Percentiles rank a stretch among this genome's conserved stretches.
Evolutionary conservation across 2,888 invertebrate species (phyloP).

Genomic region (Drosophila neonasuta): DNA sequence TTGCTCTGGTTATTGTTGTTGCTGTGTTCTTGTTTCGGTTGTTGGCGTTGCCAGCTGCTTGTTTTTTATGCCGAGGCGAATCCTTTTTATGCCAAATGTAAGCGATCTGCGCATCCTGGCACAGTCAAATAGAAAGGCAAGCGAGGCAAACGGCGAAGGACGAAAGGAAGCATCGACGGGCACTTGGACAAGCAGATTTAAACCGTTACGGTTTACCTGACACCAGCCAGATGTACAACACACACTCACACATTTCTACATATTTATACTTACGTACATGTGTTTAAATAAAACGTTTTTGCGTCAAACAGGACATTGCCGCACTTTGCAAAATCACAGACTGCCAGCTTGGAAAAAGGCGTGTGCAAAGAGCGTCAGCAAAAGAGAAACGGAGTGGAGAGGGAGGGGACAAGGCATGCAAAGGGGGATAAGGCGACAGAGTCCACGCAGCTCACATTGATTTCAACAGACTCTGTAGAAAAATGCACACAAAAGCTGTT

Average conservation of each 20-base stretch:
- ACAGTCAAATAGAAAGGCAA: conserved; percentile 55
- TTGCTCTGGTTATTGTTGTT: conserved; percentile 35
- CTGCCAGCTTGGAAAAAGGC: conserved; percentile 42
- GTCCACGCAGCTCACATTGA: conserved; percentile 62
- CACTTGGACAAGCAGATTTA: conserved; percentile 72
- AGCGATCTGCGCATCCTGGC: conserved; percentile 68
- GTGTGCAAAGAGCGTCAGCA: conserved; percentile 1
- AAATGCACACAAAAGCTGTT: conserved; percentile 63
- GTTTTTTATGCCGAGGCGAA: conserved; percentile 36
- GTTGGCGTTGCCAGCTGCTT: conserved; percentile 20
- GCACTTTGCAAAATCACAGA: conserved; percentile 68
- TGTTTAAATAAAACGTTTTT: conserved; percentile 72
- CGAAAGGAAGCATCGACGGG: conserved; percentile 1
- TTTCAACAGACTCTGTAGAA: conserved; percentile 60
- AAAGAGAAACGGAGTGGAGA: not conserved
- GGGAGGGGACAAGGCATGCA: not conserved
- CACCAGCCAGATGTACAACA: conserved; percentile 34
- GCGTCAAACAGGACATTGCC: conserved; percentile 58
- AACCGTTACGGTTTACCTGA: conserved; percentile 69
- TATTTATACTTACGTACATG: conserved; percentile 38
- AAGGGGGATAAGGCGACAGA: conserved; percentile 29
- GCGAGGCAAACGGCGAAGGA: conserved; percentile 11
- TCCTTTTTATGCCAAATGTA: conserved; percentile 75
- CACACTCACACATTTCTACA: conserved; percentile 17
- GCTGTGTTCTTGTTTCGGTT: conserved; percentile 16